Percentiles rank a stretch among this genome's conserved stretches.
These are phyloP conservation scores for Hyla sarda DNA, from an alignment of 2,113 vertebrate species.

Conservation along the genomic window DNA sequence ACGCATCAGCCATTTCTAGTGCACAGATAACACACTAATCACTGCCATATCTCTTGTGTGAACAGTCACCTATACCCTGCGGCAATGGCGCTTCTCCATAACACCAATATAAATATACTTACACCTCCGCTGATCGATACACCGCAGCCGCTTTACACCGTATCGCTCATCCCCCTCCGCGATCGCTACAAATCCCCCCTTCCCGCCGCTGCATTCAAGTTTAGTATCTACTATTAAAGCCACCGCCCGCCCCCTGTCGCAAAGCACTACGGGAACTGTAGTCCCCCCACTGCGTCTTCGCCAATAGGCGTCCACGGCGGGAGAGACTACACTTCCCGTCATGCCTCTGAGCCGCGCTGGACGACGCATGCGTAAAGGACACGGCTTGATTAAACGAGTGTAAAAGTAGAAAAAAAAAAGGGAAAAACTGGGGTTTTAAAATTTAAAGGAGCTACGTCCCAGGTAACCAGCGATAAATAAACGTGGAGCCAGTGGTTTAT, in stretches of 20 bases:
- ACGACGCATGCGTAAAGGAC: background rate
- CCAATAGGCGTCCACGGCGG: background rate
- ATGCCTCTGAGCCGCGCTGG: background rate
- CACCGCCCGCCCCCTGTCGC: background rate
- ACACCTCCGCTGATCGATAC: background rate
- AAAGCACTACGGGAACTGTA: conserved; percentile 23
- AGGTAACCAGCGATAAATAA: background rate
- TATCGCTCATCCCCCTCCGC: background rate
- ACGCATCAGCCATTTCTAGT: too few species aligned
- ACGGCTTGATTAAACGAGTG: background rate
- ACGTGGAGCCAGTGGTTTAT: background rate
- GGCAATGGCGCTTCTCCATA: too few species aligned
- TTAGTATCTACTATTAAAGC: background rate
- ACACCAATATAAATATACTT: background rate
- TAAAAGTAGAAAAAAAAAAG: too few species aligned
- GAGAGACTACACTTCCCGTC: background rate
- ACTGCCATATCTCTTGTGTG: too few species aligned
- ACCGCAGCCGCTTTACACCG: background rate
- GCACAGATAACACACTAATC: too few species aligned
- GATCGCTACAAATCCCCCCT: background rate
- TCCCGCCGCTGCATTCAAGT: conserved; percentile 51
- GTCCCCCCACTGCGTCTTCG: background rate
- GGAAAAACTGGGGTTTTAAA: conserved; percentile 12
- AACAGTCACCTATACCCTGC: too few species aligned
- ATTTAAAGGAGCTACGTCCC: background rate